These are phyloP conservation scores for Rhabditophanes sp. DNA, from an alignment of 2,888 invertebrate genomes.

Conservation along the genomic window DNA sequence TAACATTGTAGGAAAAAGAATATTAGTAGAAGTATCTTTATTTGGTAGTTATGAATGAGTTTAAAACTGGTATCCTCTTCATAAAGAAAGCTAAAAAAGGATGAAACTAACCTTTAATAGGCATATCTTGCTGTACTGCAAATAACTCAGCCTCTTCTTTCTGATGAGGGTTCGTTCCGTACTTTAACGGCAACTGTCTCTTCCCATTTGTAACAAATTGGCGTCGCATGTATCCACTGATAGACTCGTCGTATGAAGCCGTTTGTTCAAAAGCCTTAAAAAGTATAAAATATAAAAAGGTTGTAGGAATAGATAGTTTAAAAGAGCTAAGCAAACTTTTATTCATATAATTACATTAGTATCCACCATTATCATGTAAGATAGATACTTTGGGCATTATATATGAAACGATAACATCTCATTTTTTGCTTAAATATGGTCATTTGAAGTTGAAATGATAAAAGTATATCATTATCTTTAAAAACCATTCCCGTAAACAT, in stretches of 20 bases:
- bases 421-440: slow-evolving; percentile 1
- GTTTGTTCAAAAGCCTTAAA: slow-evolving; percentile 75
- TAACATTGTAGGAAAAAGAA: slow-evolving; percentile 23
- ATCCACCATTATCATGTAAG: slow-evolving; percentile 12
- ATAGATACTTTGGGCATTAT: background rate
- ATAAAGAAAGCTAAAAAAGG: slow-evolving; percentile 8
- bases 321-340: background rate
- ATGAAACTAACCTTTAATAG: slow-evolving; percentile 54
- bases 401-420: background rate
- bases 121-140: slow-evolving; percentile 52
- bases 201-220: slow-evolving; percentile 56
- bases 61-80: slow-evolving; percentile 6
- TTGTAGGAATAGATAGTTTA: slow-evolving; percentile 56
- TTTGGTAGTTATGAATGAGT: slow-evolving; percentile 2
- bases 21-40: slow-evolving; percentile 4
- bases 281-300: slow-evolving; percentile 49
- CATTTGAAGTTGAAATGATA: slow-evolving; percentile 5
- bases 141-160: slow-evolving; percentile 29
- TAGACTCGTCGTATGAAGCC: slow-evolving; percentile 77
- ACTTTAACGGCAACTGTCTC: slow-evolving; percentile 46
- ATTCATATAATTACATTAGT: too few relatives aligned
- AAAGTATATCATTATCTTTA: too few relatives aligned
- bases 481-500: too few relatives aligned
- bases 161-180: slow-evolving; percentile 95
- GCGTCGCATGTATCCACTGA: slow-evolving; percentile 82